These are phyloP conservation scores for Chaetodon auriga DNA, from an alignment of 2,113 vertebrate species.

Conservation along the genomic window DNA sequence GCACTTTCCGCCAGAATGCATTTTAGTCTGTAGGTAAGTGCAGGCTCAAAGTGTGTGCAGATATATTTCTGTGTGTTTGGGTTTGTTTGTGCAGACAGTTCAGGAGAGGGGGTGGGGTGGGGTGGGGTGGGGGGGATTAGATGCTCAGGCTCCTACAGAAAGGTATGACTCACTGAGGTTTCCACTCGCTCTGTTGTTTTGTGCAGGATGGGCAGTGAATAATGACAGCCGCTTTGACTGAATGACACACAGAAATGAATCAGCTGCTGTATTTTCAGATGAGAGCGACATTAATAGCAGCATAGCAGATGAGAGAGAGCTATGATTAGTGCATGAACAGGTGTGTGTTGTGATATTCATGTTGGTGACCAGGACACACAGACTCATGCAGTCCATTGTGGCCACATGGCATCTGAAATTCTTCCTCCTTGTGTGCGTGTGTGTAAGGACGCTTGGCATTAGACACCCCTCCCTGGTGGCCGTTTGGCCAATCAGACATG, in stretches of 20 bases:
- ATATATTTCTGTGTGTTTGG: constrained; percentile 18
- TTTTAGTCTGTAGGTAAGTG: neutral
- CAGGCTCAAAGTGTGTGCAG: neutral
- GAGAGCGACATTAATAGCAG: constrained; percentile 33
- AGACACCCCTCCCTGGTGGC: neutral
- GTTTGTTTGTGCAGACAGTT: constrained; percentile 32
- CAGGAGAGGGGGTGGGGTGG: neutral
- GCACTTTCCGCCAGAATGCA: neutral
- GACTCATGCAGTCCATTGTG: constrained; percentile 5
- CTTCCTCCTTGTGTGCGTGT: neutral
- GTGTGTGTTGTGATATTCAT: constrained; percentile 13
- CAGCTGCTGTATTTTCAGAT: constrained; percentile 31
- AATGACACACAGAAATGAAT: constrained; percentile 34
- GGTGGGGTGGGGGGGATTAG: constrained; percentile 3
- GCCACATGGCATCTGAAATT: constrained; percentile 4
- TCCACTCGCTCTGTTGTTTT: constrained; percentile 59
- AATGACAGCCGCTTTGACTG: constrained; percentile 51
- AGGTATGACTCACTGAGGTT: constrained; percentile 73
- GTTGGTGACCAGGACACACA: neutral
- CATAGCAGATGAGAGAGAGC: constrained; percentile 4
- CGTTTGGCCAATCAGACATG: neutral
- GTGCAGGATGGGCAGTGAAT: constrained; percentile 47
- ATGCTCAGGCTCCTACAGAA: constrained; percentile 35
- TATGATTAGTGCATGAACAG: constrained; percentile 51
- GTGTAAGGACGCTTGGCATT: neutral